Evolutionary conservation across 35 echinoderm and acorn worm species (phyloP).

Genomic region (Patiria miniata): DNA sequence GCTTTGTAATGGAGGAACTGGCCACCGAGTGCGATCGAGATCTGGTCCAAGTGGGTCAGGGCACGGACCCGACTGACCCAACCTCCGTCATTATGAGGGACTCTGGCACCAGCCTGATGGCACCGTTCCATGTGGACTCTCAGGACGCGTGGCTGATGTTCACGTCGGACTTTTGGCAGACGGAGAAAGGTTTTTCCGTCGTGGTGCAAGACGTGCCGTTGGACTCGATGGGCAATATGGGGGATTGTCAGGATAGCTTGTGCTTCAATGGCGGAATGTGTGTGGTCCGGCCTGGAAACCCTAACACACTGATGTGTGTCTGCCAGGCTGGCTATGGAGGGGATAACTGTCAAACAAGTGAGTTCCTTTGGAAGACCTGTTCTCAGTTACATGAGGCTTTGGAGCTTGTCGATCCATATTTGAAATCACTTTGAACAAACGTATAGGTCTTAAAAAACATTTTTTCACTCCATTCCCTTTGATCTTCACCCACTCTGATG

Average conservation of each 20-base stretch:
- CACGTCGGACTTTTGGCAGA: conserved; percentile 5
- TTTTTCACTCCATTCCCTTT: too few relatives aligned
- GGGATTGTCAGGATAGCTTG: conserved; percentile 38
- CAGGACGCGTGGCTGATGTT: conserved; percentile 4
- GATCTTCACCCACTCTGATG: too few relatives aligned
- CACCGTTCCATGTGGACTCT: conserved; percentile 2
- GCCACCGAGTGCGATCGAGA: conserved; percentile 74
- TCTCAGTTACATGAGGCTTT: neutral
- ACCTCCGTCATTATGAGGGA: conserved; percentile 37
- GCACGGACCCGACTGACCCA: conserved; percentile 39
- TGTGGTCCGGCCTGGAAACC: neutral
- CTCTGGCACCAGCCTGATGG: neutral
- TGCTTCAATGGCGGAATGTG: conserved; percentile 78
- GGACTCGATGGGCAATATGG: neutral
- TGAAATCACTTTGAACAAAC: too few relatives aligned
- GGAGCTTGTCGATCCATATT: too few relatives aligned
- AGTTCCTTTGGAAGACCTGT: neutral
- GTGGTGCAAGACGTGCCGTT: conserved; percentile 9
- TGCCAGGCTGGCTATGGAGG: conserved; percentile 70
- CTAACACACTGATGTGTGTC: conserved; percentile 32
- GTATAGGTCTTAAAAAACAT: too few relatives aligned
- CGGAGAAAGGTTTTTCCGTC: conserved; percentile 16
- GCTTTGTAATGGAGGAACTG: conserved; percentile 61
- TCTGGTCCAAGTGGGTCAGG: conserved; percentile 66
- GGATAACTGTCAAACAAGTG: conserved; percentile 70